Evolutionary conservation across 92 coral and sea anemone species (phyloP).

Genomic region (Blastomussa wellsi): DNA sequence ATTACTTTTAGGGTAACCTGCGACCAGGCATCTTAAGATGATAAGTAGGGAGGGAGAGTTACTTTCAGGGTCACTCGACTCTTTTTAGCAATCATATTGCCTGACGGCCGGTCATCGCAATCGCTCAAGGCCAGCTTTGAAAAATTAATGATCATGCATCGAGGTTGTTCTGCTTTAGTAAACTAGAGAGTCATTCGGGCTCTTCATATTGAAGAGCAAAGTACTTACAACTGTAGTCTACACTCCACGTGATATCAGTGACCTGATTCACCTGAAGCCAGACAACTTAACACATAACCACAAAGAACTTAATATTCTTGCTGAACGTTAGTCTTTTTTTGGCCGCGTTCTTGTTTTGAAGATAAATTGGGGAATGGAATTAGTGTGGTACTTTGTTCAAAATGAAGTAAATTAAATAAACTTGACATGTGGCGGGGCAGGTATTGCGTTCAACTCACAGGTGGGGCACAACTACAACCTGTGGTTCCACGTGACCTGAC

Average conservation of each 20-base stretch:
- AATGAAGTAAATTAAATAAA: background rate
- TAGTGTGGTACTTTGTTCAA: background rate
- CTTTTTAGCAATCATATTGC: background rate
- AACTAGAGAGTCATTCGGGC: background rate
- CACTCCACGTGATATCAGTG: background rate
- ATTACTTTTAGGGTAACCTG: background rate
- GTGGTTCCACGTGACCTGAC: slow-evolving; percentile 41
- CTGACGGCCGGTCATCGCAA: background rate
- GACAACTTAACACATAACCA: background rate
- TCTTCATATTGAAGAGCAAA: slow-evolving; percentile 26
- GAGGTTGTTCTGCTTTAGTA: background rate
- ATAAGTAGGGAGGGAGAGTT: too few species aligned
- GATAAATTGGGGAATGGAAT: background rate
- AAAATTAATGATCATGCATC: background rate
- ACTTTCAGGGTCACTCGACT: background rate
- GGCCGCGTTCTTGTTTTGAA: background rate
- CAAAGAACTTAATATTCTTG: background rate
- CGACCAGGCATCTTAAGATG: too few species aligned
- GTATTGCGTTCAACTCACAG: slow-evolving; percentile 20
- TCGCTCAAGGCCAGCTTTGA: background rate
- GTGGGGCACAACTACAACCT: slow-evolving; percentile 31
- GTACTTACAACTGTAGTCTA: slow-evolving; percentile 7
- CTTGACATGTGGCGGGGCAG: slow-evolving; percentile 29
- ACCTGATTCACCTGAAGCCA: background rate
- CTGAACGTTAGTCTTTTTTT: background rate